Conservation (phyloP, 2,797 vertebrate species). For the Oreortyx pictus region DNA sequence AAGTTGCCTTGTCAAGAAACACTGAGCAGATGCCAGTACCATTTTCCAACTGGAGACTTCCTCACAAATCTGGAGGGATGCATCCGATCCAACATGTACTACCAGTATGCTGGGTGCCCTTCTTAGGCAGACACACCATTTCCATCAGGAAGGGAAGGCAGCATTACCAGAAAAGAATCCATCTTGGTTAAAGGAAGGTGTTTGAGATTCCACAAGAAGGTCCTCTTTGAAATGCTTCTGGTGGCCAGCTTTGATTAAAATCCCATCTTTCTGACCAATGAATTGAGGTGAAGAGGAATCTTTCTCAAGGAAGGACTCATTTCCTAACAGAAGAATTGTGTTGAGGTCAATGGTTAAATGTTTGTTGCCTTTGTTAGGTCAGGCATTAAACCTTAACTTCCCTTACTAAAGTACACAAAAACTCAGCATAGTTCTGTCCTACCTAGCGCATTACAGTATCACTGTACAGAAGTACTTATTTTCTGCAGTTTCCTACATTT, state of each 20-base stretch:
- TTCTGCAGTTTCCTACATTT: neutral
- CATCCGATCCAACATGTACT: neutral
- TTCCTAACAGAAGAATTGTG: neutral
- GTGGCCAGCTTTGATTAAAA: neutral
- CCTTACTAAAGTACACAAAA: neutral
- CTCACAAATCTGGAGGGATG: neutral
- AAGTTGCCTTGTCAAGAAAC: neutral
- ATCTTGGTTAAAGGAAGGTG: neutral
- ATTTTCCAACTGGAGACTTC: neutral
- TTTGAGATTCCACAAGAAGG: neutral
- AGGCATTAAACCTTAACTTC: neutral
- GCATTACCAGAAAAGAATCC: neutral
- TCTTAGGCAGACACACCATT: neutral
- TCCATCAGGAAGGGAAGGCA: neutral
- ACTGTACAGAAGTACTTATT: neutral
- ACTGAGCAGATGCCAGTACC: accelerated
- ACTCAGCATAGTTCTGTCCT: neutral
- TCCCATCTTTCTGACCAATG: neutral
- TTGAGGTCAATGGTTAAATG: neutral
- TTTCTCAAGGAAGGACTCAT: too few species aligned
- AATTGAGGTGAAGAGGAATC: neutral
- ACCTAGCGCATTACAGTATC: accelerated
- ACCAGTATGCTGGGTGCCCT: neutral
- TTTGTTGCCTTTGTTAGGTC: neutral
- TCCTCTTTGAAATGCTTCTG: neutral